These are phyloP conservation scores for Nymphalis c-album DNA, from an alignment of 2,888 invertebrate genomes.

Conservation along the genomic window DNA sequence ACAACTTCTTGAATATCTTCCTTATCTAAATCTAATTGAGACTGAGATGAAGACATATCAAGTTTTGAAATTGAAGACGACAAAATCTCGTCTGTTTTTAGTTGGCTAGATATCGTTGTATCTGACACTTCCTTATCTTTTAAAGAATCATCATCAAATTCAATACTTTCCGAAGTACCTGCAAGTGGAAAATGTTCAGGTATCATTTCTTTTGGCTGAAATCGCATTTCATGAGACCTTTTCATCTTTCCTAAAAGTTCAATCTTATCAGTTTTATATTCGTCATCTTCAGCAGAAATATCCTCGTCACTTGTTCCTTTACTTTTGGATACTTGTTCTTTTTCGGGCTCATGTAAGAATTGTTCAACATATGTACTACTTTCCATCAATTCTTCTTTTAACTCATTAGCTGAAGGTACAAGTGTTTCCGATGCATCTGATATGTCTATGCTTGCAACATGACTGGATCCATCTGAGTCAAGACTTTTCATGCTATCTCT, in stretches of 20 bases:
- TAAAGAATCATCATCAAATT: constrained; percentile 68
- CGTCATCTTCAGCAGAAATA: constrained; percentile 81
- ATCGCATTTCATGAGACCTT: constrained; percentile 94
- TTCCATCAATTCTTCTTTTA: constrained; percentile 87
- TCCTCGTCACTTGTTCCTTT: constrained; percentile 79
- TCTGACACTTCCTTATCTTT: constrained; percentile 71
- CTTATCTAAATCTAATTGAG: constrained; percentile 57
- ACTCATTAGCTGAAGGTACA: constrained; percentile 93
- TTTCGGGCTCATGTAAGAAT: constrained; percentile 71
- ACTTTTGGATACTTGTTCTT: constrained; percentile 55
- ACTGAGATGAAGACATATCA: constrained; percentile 64
- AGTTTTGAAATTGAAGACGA: constrained; percentile 75
- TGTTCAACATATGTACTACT: constrained; percentile 82
- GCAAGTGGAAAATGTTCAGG: constrained; percentile 74
- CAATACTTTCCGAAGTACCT: constrained; percentile 67
- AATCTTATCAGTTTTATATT: constrained; percentile 68
- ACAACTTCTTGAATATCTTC: constrained; percentile 57
- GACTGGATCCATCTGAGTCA: constrained; percentile 94
- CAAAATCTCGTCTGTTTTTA: constrained; percentile 70
- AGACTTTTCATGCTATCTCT: constrained; percentile 94
- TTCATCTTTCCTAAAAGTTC: constrained; percentile 90
- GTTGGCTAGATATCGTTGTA: constrained; percentile 73
- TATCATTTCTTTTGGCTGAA: constrained; percentile 84
- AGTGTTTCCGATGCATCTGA: constrained; percentile 96
- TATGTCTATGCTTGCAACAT: constrained; percentile 93